Evolutionary conservation across 2,888 invertebrate species (phyloP), one percentile per base, ranked within the genome.

Genomic region (Drosophila flavopinicola): DNA sequence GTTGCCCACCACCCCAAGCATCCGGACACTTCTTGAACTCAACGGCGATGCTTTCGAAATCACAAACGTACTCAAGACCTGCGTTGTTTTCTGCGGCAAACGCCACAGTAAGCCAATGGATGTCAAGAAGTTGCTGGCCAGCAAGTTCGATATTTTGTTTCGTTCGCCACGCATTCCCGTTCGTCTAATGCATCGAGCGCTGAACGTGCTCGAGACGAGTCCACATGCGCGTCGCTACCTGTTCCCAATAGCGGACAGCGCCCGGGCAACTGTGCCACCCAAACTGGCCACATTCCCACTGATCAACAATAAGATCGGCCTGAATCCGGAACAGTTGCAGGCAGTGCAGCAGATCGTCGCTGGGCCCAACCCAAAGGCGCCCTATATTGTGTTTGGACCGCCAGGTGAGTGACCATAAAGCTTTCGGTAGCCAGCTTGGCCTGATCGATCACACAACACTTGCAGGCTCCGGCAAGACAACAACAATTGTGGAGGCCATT

Each of bases 331-430:
- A 75, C 96, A 96, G 83, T 91, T 91, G 68, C 91, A 92, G 51
- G 95, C 95, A 0, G 94, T 97, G 1, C 88, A 91, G 45, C 93
- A 95, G 78, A 95, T 96, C 53, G 83, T 95, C 4, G 91, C 93
- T 13, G 93, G 93, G 7, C 92, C 94, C 1, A 92, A 93, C 1
- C 92, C 92, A 10, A 92, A 93, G 1, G 93, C 93, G 1, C 97
- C 98, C 0, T 97, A 96, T 85, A 93, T 97, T 27, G 92, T 98
- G 48, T 97, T 95, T 91, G 98, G 98, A 10, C 97, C 97, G 29
- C 97, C 97, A 41, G 97, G 97, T 65, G 95, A 60, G 75, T 44
- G 10, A 13, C 1, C n/a, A n/a, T n/a, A n/a, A n/a, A n/a, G n/a
- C n/a, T n/a, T n/a, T n/a, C n/a, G n/a, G n/a, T n/a, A n/a, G n/a